A percentile compares a stretch with the other conserved stretches of the same genome.
Conservation (phyloP, 2,888 invertebrate genomes). For the Calameuta idolon region DNA sequence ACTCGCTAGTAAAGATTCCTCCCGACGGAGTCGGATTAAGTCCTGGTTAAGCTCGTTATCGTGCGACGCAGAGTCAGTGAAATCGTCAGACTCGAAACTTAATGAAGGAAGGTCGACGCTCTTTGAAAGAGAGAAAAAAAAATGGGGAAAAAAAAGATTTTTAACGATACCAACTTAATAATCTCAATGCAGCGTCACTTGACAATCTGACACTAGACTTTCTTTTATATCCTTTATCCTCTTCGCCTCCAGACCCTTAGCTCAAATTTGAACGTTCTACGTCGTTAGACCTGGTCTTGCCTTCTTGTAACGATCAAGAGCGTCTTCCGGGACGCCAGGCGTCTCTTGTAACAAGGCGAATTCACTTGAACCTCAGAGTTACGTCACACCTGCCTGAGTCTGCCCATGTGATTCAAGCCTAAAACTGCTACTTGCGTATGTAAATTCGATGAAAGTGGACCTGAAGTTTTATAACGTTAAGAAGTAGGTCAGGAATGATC, state of each 20-base stretch:
- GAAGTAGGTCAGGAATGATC: background rate
- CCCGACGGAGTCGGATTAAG: slow-evolving; percentile 10
- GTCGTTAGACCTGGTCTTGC: background rate
- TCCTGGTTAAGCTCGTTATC: slow-evolving; percentile 16
- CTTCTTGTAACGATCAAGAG: background rate
- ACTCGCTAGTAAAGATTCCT: background rate
- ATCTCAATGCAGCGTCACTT: background rate
- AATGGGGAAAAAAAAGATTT: background rate
- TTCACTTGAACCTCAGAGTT: background rate
- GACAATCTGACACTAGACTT: background rate
- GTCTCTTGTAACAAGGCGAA: background rate
- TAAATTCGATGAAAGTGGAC: background rate
- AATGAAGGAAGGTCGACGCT: background rate
- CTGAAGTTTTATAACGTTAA: background rate
- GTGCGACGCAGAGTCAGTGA: background rate
- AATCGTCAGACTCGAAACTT: background rate
- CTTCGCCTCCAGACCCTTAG: background rate
- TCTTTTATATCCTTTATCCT: slow-evolving; percentile 12
- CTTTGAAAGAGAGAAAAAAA: background rate
- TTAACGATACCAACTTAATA: no score
- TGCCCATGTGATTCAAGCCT: background rate
- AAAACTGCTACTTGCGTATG: background rate
- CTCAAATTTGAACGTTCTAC: background rate
- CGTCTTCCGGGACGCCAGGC: background rate
- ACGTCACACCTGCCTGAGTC: background rate